Base-by-base conservation (phyloP, 2,888 invertebrate species). In the Steinernema carpocapsae region DNA sequence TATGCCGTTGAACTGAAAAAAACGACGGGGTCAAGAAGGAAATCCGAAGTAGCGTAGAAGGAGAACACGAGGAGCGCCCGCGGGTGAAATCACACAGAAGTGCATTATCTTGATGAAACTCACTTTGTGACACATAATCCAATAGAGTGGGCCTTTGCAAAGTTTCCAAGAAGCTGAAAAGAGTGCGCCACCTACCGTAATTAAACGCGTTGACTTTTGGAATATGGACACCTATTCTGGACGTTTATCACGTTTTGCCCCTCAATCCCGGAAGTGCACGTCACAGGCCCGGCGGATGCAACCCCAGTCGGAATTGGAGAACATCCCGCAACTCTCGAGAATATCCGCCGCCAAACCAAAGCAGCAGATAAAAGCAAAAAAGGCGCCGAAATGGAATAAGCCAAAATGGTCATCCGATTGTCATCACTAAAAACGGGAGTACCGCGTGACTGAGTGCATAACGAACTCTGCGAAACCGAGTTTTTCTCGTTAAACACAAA, bases 91-190 rank as follows among this genome's bases (percentile, higher is more conserved):
- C 43, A 26, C 56, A 56, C 32, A 26, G 64, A n/a, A 64, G 64
- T 64, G 64, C 64, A 64, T 64, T 64, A 64, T 64, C 64, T 64
- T 32, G 64, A 64, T 64, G 64, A 64, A 64, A 64, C 32, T 17
- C 64, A 64, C 29, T 64, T 64, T 37, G 64, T 29, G 64, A 17
- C 32, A 26, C 29, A 64, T 64, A 64, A 64, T 64, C 64, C 32
- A 64, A 64, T 64, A 32, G 64, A 64, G 64, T 22, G 32, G 32
- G 17, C 14, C 56, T 48, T 48, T 4, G 48, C 17, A 32, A 4
- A 37, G 24, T 64, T 29, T 12, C 24, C 32, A 32, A 32, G 32
- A 64, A 22, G 19, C 12, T 48, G 48, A 4, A 4, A n/a, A n/a
- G 48, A 4, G 2, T 48, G 4, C 19, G 3, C n/a, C 48, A 14